phyloP scores from a whole-genome alignment of 2,797 vertebrate species.

The Pseudotriccus pelzelni region DNA sequence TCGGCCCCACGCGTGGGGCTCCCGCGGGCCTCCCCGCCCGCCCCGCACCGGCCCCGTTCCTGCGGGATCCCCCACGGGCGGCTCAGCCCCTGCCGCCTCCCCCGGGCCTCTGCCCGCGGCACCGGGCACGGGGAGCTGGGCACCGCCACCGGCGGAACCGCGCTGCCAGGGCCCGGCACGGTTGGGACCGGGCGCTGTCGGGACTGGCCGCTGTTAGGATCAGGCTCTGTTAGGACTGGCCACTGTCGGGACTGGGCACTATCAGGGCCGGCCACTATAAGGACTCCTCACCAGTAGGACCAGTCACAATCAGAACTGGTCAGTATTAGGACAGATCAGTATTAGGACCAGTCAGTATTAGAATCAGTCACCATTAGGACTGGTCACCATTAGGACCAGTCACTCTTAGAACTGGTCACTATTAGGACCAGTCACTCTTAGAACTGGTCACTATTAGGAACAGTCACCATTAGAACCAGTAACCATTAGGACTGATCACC shows the following conservation, averaged over 20 bases:
- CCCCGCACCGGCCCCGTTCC: fast-evolving
- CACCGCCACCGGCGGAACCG: background rate
- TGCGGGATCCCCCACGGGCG: fast-evolving
- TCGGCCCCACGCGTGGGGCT: background rate
- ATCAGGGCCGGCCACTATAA: too few relatives aligned
- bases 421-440: too few relatives aligned
- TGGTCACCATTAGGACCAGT: fast-evolving
- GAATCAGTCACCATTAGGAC: fast-evolving
- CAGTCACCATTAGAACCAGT: fast-evolving
- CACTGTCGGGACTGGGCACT: background rate
- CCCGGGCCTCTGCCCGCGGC: background rate
- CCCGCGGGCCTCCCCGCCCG: background rate
- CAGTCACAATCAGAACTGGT: fast-evolving
- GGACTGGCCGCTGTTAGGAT: background rate
- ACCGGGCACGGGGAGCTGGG: background rate
- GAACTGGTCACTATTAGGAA: background rate
- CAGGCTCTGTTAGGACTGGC: background rate
- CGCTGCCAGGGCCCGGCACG: too few relatives aligned
- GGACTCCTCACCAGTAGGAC: fast-evolving
- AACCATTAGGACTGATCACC: fast-evolving
- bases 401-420: fast-evolving
- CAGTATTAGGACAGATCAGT: fast-evolving
- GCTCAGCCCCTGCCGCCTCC: background rate
- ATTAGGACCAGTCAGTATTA: fast-evolving
- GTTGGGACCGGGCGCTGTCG: fast-evolving